These are phyloP conservation scores for Subanguina moxae DNA, from an alignment of 1,140 invertebrate genomes.

Conservation along the genomic window DNA sequence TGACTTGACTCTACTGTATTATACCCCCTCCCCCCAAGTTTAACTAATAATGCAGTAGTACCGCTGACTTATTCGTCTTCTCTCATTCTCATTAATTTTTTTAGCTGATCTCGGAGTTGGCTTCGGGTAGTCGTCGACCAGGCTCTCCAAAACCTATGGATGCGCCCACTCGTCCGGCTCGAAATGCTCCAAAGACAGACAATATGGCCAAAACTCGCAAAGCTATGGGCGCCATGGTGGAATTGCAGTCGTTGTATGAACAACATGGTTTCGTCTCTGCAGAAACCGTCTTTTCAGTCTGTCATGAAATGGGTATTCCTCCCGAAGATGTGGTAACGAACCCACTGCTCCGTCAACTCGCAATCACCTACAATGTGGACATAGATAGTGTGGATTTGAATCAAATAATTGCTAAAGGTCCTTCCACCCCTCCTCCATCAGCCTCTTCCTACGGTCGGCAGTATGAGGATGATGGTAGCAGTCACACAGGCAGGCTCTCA, in stretches of 20 bases:
- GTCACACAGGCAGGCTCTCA: not conserved
- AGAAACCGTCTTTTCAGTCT: conserved; percentile 1
- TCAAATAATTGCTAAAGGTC: not conserved
- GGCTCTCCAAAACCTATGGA: not conserved
- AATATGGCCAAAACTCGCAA: conserved; percentile 16
- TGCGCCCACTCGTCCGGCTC: not conserved
- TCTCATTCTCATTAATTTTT: too few relatives aligned
- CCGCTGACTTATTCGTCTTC: too few relatives aligned
- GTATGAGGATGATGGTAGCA: conserved; percentile 1
- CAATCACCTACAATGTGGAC: not conserved
- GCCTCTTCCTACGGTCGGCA: not conserved
- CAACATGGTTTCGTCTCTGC: not conserved
- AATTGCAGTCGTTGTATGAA: conserved; percentile 10
- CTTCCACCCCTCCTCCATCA: conserved; percentile 1
- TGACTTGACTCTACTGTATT: too few relatives aligned
- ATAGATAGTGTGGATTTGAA: not conserved
- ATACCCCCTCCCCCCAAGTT: too few relatives aligned
- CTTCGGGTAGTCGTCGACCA: not conserved
- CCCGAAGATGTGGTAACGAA: conserved; percentile 6
- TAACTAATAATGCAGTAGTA: too few relatives aligned
- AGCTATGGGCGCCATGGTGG: conserved; percentile 17
- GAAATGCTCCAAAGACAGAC: not conserved
- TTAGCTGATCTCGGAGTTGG: not conserved
- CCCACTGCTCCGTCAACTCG: conserved; percentile 3
- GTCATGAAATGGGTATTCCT: conserved; percentile 11